Conservation (phyloP, 1,140 invertebrate genomes). For the Samia ricini region DNA sequence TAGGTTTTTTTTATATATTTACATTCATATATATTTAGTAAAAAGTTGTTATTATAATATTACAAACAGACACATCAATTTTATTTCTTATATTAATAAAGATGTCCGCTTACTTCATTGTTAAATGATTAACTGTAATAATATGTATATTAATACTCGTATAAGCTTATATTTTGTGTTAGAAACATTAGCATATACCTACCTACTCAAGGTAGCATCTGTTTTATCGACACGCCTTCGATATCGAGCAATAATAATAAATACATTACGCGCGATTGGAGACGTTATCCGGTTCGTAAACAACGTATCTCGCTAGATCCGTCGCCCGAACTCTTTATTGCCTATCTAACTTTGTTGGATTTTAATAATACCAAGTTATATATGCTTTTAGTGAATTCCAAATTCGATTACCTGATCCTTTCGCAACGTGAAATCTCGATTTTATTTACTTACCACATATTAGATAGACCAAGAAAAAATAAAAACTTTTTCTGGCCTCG, state of each 20-base stretch:
- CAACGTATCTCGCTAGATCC: slow-evolving; percentile 44
- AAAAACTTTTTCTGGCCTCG: no score
- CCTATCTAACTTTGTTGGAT: slow-evolving; percentile 70
- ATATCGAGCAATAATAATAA: slow-evolving; percentile 62
- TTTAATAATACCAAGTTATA: slow-evolving; percentile 44
- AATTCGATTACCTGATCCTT: slow-evolving; percentile 14
- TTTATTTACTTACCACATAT: neutral
- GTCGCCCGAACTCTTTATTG: slow-evolving; percentile 53
- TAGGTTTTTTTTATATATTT: no score
- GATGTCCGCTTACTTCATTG: no score
- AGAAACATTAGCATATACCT: neutral
- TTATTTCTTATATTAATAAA: no score
- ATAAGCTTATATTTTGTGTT: neutral
- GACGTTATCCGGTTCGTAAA: slow-evolving; percentile 65
- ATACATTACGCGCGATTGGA: slow-evolving; percentile 72
- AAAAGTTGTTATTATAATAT: no score
- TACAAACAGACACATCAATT: no score
- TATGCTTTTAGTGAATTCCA: slow-evolving; percentile 15
- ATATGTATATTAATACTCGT: neutral
- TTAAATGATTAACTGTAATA: no score
- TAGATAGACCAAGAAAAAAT: no score
- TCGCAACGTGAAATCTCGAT: neutral
- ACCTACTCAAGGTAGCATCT: neutral
- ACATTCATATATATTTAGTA: no score
- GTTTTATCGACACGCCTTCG: slow-evolving; percentile 4